Evolutionary conservation across 2,888 invertebrate species (phyloP).

Genomic region (Dendrolimus houi): DNA sequence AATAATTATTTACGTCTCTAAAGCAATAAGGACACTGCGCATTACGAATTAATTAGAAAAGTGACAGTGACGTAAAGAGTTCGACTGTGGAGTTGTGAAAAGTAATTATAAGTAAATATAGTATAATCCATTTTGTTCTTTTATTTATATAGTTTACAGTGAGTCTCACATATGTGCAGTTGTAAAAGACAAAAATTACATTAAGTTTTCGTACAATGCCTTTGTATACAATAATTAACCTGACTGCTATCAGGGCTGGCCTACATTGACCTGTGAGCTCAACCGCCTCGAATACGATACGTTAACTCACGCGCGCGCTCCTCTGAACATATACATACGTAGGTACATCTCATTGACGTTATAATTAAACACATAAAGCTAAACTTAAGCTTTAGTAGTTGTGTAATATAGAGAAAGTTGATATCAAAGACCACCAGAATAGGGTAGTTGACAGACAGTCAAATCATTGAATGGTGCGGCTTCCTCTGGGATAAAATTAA

Average conservation of each 20-base stretch:
- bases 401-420: too few relatives aligned
- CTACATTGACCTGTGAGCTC: conserved; percentile 21
- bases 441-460: too few relatives aligned
- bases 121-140: neutral
- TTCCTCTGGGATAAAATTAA: too few relatives aligned
- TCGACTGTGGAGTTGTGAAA: too few relatives aligned
- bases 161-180: neutral
- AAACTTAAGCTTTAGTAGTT: too few relatives aligned
- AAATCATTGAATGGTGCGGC: too few relatives aligned
- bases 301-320: neutral
- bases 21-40: too few relatives aligned
- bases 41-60: neutral
- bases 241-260: conserved; percentile 17
- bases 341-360: neutral
- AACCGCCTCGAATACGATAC: conserved; percentile 7
- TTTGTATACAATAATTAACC: conserved; percentile 19
- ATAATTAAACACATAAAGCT: too few relatives aligned
- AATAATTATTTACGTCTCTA: neutral
- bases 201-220: conserved; percentile 8
- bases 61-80: neutral
- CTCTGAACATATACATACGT: neutral
- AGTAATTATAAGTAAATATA: neutral
- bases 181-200: neutral
- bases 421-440: too few relatives aligned
- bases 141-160: neutral